Evolutionary conservation across 1,140 invertebrate genomes (phyloP).

Genomic region (Homarus americanus): DNA sequence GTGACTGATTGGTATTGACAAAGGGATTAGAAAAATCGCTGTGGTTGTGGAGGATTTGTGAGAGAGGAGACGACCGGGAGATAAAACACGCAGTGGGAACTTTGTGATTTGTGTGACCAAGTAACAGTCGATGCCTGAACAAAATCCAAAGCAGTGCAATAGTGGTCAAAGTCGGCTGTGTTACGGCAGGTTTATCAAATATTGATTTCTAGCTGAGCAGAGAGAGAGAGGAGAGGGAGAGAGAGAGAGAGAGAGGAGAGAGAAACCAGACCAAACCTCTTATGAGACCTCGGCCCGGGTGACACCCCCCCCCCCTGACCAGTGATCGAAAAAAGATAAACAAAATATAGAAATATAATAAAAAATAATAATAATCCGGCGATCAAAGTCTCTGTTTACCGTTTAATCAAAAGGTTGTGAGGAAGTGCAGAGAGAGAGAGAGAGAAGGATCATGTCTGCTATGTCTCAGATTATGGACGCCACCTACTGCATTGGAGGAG

Average conservation of each 20-base stretch:
- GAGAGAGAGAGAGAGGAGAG: slow-evolving; percentile 6
- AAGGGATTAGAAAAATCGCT: slow-evolving; percentile 30
- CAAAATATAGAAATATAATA: neutral
- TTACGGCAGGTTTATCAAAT: slow-evolving; percentile 50
- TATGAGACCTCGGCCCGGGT: neutral
- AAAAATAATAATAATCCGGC: neutral
- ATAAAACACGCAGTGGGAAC: neutral
- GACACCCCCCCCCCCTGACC: slow-evolving; percentile 4
- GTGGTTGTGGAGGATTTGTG: slow-evolving; percentile 27
- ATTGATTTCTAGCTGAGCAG: slow-evolving; percentile 47
- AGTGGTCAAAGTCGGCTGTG: slow-evolving; percentile 40
- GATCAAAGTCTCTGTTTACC: slow-evolving; percentile 12
- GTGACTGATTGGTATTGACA: slow-evolving; percentile 18
- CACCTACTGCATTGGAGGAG: slow-evolving; percentile 64
- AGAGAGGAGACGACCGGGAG: slow-evolving; percentile 9
- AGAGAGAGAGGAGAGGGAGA: slow-evolving; percentile 17
- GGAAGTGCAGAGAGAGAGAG: neutral
- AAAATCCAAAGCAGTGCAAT: slow-evolving; percentile 46
- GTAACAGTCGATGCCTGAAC: slow-evolving; percentile 27
- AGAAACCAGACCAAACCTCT: neutral
- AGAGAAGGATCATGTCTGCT: slow-evolving; percentile 44
- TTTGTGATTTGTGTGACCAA: slow-evolving; percentile 6
- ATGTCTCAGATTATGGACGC: slow-evolving; percentile 71
- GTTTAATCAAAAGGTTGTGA: neutral
- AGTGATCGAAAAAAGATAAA: slow-evolving; percentile 43